Base-by-base conservation (phyloP, 2,797 vertebrate species). In the Poeciliopsis gracilis region DNA sequence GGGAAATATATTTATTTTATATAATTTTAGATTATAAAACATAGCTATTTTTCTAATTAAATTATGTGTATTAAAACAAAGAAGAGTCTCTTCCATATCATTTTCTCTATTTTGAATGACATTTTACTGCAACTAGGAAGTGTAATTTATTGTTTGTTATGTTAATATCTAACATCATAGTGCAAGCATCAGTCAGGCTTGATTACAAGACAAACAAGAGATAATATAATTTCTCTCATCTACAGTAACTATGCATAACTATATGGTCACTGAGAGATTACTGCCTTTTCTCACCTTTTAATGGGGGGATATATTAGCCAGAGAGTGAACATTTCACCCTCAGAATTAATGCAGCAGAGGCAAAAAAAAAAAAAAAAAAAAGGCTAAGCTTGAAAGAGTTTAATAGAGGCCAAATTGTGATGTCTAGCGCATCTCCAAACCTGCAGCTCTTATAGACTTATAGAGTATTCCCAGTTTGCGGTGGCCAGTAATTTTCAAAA, bases 111-210 rank as follows among this genome's bases (percentile, higher is more conserved):
- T 51, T 51, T 43, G n/a, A 78, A 74, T 16, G 43, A 63, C 15
- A 28, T 81, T 73, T 25, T 51, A 51, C 20, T 72, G 51, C 33
- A 71, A 77, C 30, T 45, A 47, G 69, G 73, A 4, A 16, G n/a
- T 81, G 77, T 43, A 70, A 76, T 36, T 25, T 18, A 43, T 43
- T 10, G 30, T 76, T 38, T n/a, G 45, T 45, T 69, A 70, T 57
- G 55, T 16, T 49, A 47, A 63, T 82, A 51, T 82, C 47, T 75
- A 59, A 77, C 75, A 82, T 78, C 69, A 71, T 51, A 43, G 59
- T 82, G 70, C 77, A 46, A 84, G 77, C 76, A 78, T 77, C 25
- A 67, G 72, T 69, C 47, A 73, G 33, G 49, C 30, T 79, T 67
- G 38, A 20, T 66, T 20, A 23, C 20, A 5, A 36, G 20, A 69